A percentile compares a stretch with the other conserved stretches of the same genome.
Evolutionary conservation across 2,113 vertebrate species (phyloP).

Genomic region (Sorex fumeus): DNA sequence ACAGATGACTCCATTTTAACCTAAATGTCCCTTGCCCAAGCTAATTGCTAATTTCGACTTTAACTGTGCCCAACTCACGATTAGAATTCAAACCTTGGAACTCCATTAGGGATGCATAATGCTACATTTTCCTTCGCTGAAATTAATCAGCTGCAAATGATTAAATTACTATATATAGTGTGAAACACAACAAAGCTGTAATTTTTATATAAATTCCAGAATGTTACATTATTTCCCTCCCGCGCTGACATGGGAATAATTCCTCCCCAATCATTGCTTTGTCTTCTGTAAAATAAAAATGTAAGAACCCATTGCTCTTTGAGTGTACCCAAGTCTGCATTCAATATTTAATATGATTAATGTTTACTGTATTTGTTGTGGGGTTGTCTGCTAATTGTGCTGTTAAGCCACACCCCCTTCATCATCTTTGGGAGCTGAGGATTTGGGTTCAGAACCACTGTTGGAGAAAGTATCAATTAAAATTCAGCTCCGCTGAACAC

Average conservation of each 20-base stretch:
- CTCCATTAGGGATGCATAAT: constrained; percentile 79
- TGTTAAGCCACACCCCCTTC: constrained; percentile 78
- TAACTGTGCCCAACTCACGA: constrained; percentile 57
- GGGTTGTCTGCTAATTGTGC: constrained; percentile 86
- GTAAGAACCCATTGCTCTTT: constrained; percentile 73
- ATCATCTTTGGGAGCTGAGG: constrained; percentile 77
- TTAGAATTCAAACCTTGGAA: constrained; percentile 81
- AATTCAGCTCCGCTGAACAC: constrained; percentile 76
- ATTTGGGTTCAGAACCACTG: constrained; percentile 73
- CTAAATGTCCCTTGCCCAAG: constrained; percentile 63
- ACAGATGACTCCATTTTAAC: constrained; percentile 73
- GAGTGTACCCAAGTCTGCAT: constrained; percentile 76
- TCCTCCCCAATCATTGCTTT: constrained; percentile 83
- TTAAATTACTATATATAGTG: constrained; percentile 86
- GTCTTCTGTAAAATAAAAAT: constrained; percentile 87
- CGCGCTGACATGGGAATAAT: constrained; percentile 80
- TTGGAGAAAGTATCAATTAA: constrained; percentile 78
- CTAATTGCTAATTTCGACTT: constrained; percentile 76
- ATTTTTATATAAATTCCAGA: constrained; percentile 87
- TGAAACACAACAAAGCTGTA: constrained; percentile 85
- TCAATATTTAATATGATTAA: constrained; percentile 86
- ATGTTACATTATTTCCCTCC: constrained; percentile 84
- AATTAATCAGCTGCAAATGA: constrained; percentile 87
- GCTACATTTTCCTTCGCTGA: constrained; percentile 80
- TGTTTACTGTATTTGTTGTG: constrained; percentile 85